Conservation (phyloP, 2,888 invertebrate genomes). For the Adela reaumurella region DNA sequence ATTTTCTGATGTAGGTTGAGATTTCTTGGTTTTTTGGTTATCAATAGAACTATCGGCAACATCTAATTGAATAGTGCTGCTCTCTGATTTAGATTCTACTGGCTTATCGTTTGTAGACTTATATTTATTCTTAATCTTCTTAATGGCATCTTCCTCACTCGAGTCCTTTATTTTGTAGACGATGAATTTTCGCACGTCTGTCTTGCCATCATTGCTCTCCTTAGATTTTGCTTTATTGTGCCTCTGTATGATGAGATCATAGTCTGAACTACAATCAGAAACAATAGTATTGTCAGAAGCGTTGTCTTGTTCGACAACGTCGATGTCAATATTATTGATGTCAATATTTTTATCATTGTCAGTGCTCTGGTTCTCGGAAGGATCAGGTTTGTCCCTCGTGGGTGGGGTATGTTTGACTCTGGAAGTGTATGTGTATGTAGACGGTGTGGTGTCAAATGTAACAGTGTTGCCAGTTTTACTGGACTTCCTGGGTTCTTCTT, state of each 20-base stretch:
- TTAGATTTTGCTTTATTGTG: slow-evolving; percentile 11
- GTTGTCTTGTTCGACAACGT: slow-evolving; percentile 20
- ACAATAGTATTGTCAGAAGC: slow-evolving; percentile 19
- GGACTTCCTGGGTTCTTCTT: slow-evolving; percentile 20
- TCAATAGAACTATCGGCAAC: no score
- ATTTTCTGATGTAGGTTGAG: no score
- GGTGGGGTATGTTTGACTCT: slow-evolving; percentile 46
- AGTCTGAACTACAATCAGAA: slow-evolving; percentile 28
- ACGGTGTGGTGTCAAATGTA: neutral
- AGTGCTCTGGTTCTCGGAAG: slow-evolving; percentile 15
- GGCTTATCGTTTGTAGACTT: neutral
- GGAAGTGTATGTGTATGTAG: slow-evolving; percentile 36
- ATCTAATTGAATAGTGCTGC: no score
- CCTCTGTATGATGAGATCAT: slow-evolving; percentile 17
- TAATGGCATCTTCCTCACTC: slow-evolving; percentile 20
- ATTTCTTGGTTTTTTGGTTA: no score
- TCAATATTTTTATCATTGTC: slow-evolving; percentile 15
- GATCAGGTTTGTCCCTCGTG: slow-evolving; percentile 29
- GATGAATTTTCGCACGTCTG: slow-evolving; percentile 38
- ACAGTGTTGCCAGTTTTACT: slow-evolving; percentile 28
- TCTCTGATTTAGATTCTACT: no score
- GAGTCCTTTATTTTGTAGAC: slow-evolving; percentile 40
- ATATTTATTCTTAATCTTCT: slow-evolving; percentile 15
- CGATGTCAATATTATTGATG: slow-evolving; percentile 6
- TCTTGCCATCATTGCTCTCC: slow-evolving; percentile 17